Conservation (phyloP, 2,113 vertebrate genomes). For the Calypte anna region DNA sequence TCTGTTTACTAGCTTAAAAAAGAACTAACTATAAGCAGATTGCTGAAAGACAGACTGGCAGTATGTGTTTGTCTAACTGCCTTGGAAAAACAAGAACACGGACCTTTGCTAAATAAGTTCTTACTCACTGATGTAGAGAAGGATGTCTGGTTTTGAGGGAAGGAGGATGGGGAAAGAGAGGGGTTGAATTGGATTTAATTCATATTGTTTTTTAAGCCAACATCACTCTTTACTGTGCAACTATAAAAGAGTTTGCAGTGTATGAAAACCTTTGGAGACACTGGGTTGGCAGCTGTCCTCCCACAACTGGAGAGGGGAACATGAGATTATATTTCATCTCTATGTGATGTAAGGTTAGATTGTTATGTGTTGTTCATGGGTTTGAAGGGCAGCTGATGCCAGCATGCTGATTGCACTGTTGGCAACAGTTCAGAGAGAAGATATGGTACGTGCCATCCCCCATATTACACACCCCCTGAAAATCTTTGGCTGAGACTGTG, state of each 20-base stretch:
- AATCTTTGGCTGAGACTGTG: background rate
- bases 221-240: background rate
- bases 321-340: background rate
- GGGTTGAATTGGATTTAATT: background rate
- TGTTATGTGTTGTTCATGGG: background rate
- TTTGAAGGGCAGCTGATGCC: background rate
- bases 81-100: background rate
- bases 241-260: background rate
- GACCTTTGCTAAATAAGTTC: background rate
- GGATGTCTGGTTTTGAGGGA: background rate
- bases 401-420: background rate
- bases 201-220: background rate
- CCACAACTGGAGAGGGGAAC: background rate
- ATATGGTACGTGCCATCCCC: background rate
- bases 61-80: background rate
- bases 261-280: background rate
- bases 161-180: background rate
- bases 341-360: background rate
- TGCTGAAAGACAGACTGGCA: background rate
- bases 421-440: background rate
- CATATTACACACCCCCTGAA: background rate
- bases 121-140: background rate
- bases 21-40: background rate
- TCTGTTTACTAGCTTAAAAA: slow-evolving; percentile 1
- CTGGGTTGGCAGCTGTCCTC: background rate